Evolutionary conservation across 2,797 vertebrate genomes (phyloP).

Genomic region (Phyllotis vaccarum): DNA sequence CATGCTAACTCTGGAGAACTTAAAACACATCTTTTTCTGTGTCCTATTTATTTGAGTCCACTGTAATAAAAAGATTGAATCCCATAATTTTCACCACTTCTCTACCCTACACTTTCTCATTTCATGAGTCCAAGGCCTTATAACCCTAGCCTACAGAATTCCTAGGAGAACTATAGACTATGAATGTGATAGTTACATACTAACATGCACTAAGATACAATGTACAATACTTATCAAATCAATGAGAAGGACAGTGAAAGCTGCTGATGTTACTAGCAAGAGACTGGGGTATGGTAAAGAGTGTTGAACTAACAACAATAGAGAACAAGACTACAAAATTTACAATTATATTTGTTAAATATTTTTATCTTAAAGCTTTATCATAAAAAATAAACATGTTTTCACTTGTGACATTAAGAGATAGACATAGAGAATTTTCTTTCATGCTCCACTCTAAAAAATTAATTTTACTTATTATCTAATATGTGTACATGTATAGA

Average conservation of each 20-base stretch:
- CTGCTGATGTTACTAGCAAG: not conserved
- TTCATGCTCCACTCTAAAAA: not conserved
- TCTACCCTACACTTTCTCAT: not conserved
- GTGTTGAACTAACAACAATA: conserved; percentile 3
- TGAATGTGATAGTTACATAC: conserved; percentile 15
- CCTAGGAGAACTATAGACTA: not conserved
- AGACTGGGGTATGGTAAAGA: not conserved
- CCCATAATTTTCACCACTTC: not conserved
- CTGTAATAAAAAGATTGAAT: not conserved
- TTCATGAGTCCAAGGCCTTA: not conserved
- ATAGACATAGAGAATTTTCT: not conserved
- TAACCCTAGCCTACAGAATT: not conserved
- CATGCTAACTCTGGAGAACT: not conserved
- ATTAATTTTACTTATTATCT: not conserved
- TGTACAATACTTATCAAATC: not conserved
- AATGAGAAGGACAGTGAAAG: not conserved
- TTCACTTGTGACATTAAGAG: not conserved
- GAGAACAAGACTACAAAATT: not conserved
- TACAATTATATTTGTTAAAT: not conserved
- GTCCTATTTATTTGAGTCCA: not conserved
- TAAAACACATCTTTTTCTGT: not conserved
- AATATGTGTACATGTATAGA: not conserved
- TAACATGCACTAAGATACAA: not conserved
- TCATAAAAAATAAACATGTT: not conserved
- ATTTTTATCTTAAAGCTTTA: not conserved